Conservation (phyloP, 1,140 invertebrate species). For the Carposina sasakii region DNA sequence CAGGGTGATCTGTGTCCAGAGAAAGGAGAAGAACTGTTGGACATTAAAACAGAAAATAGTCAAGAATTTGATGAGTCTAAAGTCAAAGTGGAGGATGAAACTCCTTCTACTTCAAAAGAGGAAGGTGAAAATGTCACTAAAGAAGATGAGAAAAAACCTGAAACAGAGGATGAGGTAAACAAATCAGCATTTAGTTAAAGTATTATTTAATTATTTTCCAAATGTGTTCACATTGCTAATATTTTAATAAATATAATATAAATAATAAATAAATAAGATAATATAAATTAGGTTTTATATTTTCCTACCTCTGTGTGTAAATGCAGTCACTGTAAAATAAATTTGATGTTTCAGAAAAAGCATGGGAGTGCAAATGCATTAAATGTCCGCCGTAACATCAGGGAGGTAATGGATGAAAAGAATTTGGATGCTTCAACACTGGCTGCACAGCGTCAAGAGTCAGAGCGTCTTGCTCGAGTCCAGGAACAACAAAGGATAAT, state of each 20-base stretch:
- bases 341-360: constrained; percentile 61
- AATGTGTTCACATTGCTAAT: no score
- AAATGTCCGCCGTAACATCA: constrained; percentile 86
- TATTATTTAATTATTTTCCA: no score
- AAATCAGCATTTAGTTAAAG: no score
- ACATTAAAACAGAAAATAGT: constrained; percentile 51
- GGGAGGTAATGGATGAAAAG: constrained; percentile 93
- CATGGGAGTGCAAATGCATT: constrained; percentile 73
- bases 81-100: constrained; percentile 75
- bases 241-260: no score
- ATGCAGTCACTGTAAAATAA: no score
- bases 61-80: constrained; percentile 72
- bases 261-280: no score
- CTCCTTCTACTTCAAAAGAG: constrained; percentile 45
- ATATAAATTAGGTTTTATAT: no score
- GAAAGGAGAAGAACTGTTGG: constrained; percentile 50
- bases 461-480: constrained; percentile 87
- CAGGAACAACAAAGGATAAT: constrained; percentile 88
- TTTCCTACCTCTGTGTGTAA: no score
- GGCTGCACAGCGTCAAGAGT: constrained; percentile 93
- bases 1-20: constrained; percentile 62
- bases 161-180: constrained; percentile 34
- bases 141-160: constrained; percentile 30
- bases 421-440: constrained; percentile 93
- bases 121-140: constrained; percentile 18